Evolutionary conservation across 2,113 vertebrate species (phyloP), one percentile per base, ranked within the genome.

Genomic region (Salvelinus namaycush): DNA sequence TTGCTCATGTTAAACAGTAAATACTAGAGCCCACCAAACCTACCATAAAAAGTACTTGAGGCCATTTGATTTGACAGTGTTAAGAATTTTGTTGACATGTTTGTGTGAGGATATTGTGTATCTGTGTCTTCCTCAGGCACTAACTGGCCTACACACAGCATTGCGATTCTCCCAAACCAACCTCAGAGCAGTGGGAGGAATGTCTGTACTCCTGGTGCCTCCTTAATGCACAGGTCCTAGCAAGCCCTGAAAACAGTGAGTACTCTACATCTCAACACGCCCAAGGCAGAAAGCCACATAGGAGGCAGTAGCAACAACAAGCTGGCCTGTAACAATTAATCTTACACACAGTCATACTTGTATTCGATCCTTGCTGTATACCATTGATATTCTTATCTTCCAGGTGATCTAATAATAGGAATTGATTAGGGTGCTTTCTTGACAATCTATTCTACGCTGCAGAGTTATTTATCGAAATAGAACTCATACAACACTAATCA

Each of bases 211-310:
- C 24, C 24, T 1, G 2, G 20, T 74, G 4, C 31, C 39, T 51
- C 44, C 39, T 51, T 18, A 44, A 18, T 1, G 7, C 11, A 72
- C 85, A 24, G 72, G 89, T 75, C 79, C 78, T 77, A 75, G 78
- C 89, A 88, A 16, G 87, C 62, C 74, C 62, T 18, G 13, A n/a
- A 49, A 6, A 54, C 51, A 54, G 51, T 54, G 4, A 5, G 14
- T 16, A 18, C 16, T 16, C 16, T 14, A 54, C 14, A 54, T 54
- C 12, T 54, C 9, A 67, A 22, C 1, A 34, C 31, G 29, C 6
- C 67, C 18, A 16, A 31, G 39, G 29, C 67, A 39, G 16, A 34
- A 3, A 39, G 29, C 9, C 67, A 66, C 16, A 26, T n/a, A 64
- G 5, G n/a, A 6, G 44, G 18, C 0, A 62, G 20, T 9, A 62